A percentile compares a stretch with the other conserved stretches of the same genome.
These are phyloP conservation scores for Lepas anatifera DNA, from an alignment of 2,888 invertebrate genomes.

Conservation along the genomic window DNA sequence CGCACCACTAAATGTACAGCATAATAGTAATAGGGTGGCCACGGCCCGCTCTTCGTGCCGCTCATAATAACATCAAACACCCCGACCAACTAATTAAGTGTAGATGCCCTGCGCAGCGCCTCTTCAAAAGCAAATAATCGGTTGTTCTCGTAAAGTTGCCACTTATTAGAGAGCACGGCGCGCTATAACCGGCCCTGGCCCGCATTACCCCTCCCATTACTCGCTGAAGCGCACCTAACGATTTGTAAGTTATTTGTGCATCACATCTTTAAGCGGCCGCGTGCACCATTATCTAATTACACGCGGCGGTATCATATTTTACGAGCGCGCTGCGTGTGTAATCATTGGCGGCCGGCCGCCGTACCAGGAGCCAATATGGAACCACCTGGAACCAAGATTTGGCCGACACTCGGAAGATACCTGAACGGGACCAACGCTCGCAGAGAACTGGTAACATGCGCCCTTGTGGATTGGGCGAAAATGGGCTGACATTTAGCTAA, in stretches of 20 bases:
- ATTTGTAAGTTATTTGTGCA: conserved; percentile 10
- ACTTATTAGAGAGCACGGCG: neutral
- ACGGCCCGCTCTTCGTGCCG: neutral
- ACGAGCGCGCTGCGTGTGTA: neutral
- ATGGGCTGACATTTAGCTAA: too few relatives aligned
- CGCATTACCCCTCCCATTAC: neutral
- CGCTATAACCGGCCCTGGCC: neutral
- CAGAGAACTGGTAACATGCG: too few relatives aligned
- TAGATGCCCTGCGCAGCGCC: neutral
- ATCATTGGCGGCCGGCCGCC: neutral
- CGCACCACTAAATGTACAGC: neutral
- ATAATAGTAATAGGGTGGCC: neutral
- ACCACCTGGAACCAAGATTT: too few relatives aligned
- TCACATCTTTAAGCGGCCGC: neutral
- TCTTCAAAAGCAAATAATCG: conserved; percentile 3
- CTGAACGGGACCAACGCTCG: too few relatives aligned
- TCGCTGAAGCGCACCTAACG: neutral
- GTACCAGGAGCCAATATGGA: too few relatives aligned
- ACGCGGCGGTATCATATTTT: neutral
- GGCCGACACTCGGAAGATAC: too few relatives aligned
- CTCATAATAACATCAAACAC: neutral
- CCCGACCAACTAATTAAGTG: neutral
- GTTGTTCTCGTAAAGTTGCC: conserved; percentile 1
- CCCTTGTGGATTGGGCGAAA: too few relatives aligned
- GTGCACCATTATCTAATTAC: neutral